Evolutionary conservation across 2,888 invertebrate species (phyloP).

Genomic region (Leistus spinibarbis): DNA sequence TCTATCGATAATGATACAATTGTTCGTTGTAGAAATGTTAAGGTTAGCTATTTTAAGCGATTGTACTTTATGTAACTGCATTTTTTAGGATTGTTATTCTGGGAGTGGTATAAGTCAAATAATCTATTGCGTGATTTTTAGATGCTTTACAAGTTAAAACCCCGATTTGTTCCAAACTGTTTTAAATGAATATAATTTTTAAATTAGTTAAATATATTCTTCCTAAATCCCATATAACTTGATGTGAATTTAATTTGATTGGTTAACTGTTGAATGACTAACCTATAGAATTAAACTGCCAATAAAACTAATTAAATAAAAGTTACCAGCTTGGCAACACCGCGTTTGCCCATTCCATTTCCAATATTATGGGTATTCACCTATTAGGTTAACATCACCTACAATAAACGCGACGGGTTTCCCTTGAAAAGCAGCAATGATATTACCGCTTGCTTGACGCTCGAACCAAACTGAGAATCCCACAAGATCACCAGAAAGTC

Average conservation of each 20-base stretch:
- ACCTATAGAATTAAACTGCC: not conserved
- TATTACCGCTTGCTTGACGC: not conserved
- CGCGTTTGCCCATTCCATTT: not conserved
- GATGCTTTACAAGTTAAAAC: too few species aligned
- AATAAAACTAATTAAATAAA: not conserved
- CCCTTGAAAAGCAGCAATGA: not conserved
- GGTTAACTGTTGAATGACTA: not conserved
- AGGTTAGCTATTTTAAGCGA: constrained; percentile 32
- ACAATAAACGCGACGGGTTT: not conserved
- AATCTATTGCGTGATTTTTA: too few species aligned
- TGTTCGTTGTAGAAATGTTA: constrained; percentile 14
- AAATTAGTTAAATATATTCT: too few species aligned
- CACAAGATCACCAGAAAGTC: not conserved
- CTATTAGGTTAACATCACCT: not conserved
- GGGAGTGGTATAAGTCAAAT: too few species aligned
- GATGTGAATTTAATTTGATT: not conserved
- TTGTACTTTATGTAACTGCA: not conserved
- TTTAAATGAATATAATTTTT: not conserved
- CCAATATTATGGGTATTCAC: not conserved
- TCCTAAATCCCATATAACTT: too few species aligned
- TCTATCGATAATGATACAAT: not conserved
- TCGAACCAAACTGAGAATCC: not conserved
- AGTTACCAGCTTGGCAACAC: not conserved
- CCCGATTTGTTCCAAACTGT: too few species aligned
- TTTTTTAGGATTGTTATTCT: not conserved